phyloP scores from a whole-genome alignment of 2,888 invertebrate genomes.

The Hirtodrosophila histrioides region DNA sequence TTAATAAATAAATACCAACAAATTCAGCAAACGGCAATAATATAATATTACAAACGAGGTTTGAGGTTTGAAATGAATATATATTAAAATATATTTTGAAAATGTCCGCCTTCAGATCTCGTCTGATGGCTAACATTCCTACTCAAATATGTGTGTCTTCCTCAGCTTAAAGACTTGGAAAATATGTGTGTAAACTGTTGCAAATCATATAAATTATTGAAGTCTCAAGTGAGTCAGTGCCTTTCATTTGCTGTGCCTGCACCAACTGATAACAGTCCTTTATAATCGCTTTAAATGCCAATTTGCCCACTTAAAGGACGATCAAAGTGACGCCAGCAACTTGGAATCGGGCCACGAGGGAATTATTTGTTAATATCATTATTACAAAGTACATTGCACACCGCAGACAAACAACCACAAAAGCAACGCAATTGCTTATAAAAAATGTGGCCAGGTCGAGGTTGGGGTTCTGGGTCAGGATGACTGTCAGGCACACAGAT shows the following conservation, averaged over 20 bases:
- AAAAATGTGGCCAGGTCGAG: slow-evolving; percentile 53
- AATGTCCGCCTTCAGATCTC: no score
- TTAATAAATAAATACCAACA: no score
- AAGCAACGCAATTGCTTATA: slow-evolving; percentile 73
- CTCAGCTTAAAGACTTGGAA: no score
- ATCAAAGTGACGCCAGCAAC: slow-evolving; percentile 67
- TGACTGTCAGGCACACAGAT: slow-evolving; percentile 31
- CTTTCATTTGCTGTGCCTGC: slow-evolving; percentile 47
- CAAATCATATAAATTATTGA: slow-evolving; percentile 13
- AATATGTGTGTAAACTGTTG: not conserved
- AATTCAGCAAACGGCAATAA: no score
- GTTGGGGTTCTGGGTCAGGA: slow-evolving; percentile 1
- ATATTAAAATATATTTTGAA: no score
- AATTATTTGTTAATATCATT: slow-evolving; percentile 80
- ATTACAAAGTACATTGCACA: slow-evolving; percentile 16
- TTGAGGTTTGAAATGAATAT: no score
- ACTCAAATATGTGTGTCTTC: no score
- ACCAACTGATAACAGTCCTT: slow-evolving; percentile 61
- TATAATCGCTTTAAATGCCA: slow-evolving; percentile 71
- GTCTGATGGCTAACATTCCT: no score
- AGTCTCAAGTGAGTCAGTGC: slow-evolving; percentile 41
- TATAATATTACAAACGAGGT: no score
- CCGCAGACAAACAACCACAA: slow-evolving; percentile 36
- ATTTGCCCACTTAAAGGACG: slow-evolving; percentile 71
- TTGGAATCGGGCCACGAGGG: slow-evolving; percentile 47